These are phyloP conservation scores for Anguilla megastoma DNA, from an alignment of 2,797 vertebrate genomes.

Conservation along the genomic window DNA sequence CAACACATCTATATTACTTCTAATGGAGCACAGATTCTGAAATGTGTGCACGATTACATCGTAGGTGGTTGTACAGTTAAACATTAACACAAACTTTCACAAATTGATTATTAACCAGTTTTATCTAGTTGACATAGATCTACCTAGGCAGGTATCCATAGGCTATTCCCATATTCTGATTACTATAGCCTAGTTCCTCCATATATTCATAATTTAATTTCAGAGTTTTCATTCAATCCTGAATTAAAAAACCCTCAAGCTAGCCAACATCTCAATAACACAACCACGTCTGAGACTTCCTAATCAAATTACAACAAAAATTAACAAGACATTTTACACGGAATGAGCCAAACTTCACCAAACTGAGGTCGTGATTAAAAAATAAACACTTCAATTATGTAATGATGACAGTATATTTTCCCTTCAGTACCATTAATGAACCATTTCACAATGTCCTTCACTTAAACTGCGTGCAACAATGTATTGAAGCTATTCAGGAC, in stretches of 20 bases:
- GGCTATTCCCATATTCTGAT: not conserved
- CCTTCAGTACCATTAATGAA: not conserved
- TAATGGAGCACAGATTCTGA: not conserved
- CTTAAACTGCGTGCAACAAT: not conserved
- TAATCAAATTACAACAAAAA: not conserved
- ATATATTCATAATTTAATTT: not conserved
- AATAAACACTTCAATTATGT: not conserved
- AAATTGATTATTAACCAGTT: slow-evolving; percentile 30
- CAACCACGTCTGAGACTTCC: not conserved
- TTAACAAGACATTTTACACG: not conserved
- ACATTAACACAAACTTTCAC: slow-evolving; percentile 11
- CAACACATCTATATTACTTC: not conserved
- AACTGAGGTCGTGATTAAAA: not conserved
- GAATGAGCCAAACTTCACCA: not conserved
- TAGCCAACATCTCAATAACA: not conserved
- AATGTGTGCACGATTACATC: not conserved
- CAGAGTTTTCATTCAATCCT: not conserved
- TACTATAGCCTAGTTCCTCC: not conserved
- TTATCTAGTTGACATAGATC: slow-evolving; percentile 6
- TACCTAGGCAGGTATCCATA: not conserved
- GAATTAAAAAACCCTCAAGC: not conserved
- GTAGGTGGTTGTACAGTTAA: not conserved
- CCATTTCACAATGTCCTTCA: not conserved
- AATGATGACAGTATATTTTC: slow-evolving; percentile 2
- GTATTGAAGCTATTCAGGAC: not conserved